Percentiles rank a stretch among this genome's conserved stretches.
Conservation (phyloP, 92 coral and sea anemone species). For the Heteractis magnifica region DNA sequence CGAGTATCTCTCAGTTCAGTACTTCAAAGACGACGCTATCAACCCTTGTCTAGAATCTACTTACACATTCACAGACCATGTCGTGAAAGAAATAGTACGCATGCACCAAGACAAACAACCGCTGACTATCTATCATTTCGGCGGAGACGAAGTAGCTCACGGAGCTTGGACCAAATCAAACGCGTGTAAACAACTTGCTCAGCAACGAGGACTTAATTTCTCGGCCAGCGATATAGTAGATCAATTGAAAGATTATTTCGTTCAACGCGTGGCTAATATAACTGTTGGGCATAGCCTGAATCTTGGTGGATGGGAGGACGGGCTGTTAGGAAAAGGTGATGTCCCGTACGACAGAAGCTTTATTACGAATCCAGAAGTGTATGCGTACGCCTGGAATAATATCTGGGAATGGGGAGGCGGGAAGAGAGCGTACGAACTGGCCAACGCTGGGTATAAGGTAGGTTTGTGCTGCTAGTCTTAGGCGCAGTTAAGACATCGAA, state of each 20-base stretch:
- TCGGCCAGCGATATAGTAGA: conserved; percentile 58
- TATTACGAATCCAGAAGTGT: conserved; percentile 33
- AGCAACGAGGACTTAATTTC: conserved; percentile 41
- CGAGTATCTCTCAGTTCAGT: conserved; percentile 66
- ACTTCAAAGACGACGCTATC: conserved; percentile 72
- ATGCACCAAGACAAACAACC: conserved; percentile 72
- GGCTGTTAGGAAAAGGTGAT: conserved; percentile 55
- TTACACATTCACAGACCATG: conserved; percentile 63
- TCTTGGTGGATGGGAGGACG: conserved; percentile 86
- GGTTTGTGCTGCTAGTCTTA: no score
- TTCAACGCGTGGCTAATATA: conserved; percentile 57
- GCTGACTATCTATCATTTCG: conserved; percentile 80
- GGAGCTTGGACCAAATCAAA: conserved; percentile 89
- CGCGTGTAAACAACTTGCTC: conserved; percentile 61
- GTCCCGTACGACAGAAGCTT: conserved; percentile 59
- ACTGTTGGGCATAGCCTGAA: conserved; percentile 38
- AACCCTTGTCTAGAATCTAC: conserved; percentile 88
- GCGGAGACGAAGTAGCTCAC: conserved; percentile 86
- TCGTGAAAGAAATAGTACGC: conserved; percentile 55
- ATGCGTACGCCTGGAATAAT: conserved; percentile 54
- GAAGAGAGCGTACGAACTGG: conserved; percentile 72
- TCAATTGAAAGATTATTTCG: conserved; percentile 56
- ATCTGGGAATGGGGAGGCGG: conserved; percentile 74
- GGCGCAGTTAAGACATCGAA: no score
- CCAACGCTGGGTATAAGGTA: conserved; percentile 75